Base-by-base conservation (phyloP, 2,888 invertebrate species). In the Drosophila sordidapex region DNA sequence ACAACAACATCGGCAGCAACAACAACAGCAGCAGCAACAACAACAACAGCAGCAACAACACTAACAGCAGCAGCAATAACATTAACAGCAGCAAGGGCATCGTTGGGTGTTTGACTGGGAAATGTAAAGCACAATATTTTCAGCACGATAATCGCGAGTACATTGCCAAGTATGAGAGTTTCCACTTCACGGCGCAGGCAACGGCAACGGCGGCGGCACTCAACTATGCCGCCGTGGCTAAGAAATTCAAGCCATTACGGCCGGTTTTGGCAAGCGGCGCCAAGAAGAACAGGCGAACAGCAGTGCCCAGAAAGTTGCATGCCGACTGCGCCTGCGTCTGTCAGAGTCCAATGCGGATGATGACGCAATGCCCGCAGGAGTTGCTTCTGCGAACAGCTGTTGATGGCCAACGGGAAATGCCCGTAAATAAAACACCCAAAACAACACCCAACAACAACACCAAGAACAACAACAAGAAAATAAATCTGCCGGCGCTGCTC, bases 131-230 rank as follows among this genome's bases (percentile, higher is more conserved):
- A 29, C 92, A 90, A 65, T 92, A 92, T 68, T 92, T 91, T 75
- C 92, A 92, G 63, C 92, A 92, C 62, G 92, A 92, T 70, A 92
- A 91, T 83, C 92, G 92, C 59, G 87, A 90, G 63, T 80, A 86
- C 63, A 76, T 86, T 66, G 68, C 90, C 52, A 88, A 88, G 35
- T 88, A 84, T 38, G 89, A 89, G 74, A 86, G 90, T 61, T 79
- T 85, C 51, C 87, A 87, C 11, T 81, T 89, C 21, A 87, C 77
- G 58, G 75, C 89, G 7, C 68, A 83, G 43, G 60, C 71, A 8
- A 67, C 46, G 46, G 46, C 82, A 58, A 49, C 81, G 36, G 69
- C 78, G 25, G 85, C 77, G 49, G 84, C 89, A 40, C 80, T 86
- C 49, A 83, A 84, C 70, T 93, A 92, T 76, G 90, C 91, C 15